Evolutionary conservation across 1,140 invertebrate species (phyloP).

Genomic region (Zeugodacus cucurbitae): DNA sequence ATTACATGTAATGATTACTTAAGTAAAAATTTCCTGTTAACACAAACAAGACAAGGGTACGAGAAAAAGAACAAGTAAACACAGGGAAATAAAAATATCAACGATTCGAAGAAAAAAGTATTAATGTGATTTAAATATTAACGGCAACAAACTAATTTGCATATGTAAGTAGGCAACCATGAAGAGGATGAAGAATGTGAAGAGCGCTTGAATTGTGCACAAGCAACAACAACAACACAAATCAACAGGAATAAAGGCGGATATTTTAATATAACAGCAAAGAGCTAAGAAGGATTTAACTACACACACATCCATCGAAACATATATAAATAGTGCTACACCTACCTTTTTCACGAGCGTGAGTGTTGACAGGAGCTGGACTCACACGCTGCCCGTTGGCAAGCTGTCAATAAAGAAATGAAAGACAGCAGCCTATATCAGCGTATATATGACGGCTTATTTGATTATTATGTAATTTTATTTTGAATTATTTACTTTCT

Average conservation of each 20-base stretch:
- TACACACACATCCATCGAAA: too few species aligned
- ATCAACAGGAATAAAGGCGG: background rate
- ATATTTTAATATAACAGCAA: background rate
- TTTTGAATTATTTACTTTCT: background rate
- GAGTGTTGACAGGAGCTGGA: background rate
- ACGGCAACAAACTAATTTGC: background rate
- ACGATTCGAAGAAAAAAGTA: background rate
- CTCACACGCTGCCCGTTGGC: too few species aligned
- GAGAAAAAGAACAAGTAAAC: background rate
- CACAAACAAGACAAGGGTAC: too few species aligned
- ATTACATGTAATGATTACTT: too few species aligned
- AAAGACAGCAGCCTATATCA: too few species aligned
- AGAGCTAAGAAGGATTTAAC: background rate
- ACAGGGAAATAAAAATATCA: background rate
- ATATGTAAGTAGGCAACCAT: background rate
- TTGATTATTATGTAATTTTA: background rate
- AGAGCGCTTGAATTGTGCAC: background rate
- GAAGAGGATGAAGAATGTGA: background rate
- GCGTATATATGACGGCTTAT: background rate
- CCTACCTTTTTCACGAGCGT: background rate
- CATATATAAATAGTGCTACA: background rate
- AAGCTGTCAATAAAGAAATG: background rate
- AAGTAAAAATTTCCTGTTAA: too few species aligned
- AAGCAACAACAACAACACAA: background rate
- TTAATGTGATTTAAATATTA: background rate